Evolutionary conservation across 1,140 invertebrate species (phyloP).

Genomic region (Drosophila carrolli): DNA sequence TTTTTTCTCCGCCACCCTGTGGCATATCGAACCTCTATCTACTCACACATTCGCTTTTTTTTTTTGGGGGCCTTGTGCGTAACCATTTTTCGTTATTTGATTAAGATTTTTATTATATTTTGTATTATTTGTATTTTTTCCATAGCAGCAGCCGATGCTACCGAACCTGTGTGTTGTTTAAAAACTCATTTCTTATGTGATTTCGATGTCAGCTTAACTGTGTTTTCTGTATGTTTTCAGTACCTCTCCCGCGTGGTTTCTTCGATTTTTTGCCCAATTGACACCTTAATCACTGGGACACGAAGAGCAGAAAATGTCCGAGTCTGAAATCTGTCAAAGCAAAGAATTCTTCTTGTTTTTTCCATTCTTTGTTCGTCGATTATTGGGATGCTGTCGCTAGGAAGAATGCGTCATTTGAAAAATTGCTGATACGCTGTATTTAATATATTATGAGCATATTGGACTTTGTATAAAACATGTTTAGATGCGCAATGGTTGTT

Average conservation of each 20-base stretch:
- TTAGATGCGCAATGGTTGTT: no score
- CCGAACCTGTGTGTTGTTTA: conserved; percentile 30
- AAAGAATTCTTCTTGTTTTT: conserved; percentile 41
- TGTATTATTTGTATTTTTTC: conserved; percentile 30
- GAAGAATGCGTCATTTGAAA: conserved; percentile 20
- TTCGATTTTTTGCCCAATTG: conserved; percentile 41
- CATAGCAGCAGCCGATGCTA: conserved; percentile 19
- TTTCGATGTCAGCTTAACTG: conserved; percentile 56
- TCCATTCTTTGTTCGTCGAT: conserved; percentile 1
- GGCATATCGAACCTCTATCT: conserved; percentile 10
- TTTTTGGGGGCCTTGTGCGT: conserved; percentile 27
- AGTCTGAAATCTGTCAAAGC: conserved; percentile 55
- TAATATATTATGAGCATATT: not conserved
- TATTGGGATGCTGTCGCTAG: conserved; percentile 19
- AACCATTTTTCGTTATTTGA: conserved; percentile 53
- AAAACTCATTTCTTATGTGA: conserved; percentile 52
- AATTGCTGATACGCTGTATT: not conserved
- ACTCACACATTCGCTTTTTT: conserved; percentile 38
- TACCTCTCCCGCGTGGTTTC: conserved; percentile 2
- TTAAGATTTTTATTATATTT: conserved; percentile 36
- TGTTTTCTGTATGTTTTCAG: conserved; percentile 29
- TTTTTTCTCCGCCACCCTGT: conserved; percentile 14
- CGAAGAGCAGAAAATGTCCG: conserved; percentile 30
- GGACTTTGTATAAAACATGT: no score
- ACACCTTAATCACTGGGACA: conserved; percentile 71